These are phyloP conservation scores for Nematostella vectensis DNA, from an alignment of 92 coral and sea anemone genomes.

Conservation along the genomic window DNA sequence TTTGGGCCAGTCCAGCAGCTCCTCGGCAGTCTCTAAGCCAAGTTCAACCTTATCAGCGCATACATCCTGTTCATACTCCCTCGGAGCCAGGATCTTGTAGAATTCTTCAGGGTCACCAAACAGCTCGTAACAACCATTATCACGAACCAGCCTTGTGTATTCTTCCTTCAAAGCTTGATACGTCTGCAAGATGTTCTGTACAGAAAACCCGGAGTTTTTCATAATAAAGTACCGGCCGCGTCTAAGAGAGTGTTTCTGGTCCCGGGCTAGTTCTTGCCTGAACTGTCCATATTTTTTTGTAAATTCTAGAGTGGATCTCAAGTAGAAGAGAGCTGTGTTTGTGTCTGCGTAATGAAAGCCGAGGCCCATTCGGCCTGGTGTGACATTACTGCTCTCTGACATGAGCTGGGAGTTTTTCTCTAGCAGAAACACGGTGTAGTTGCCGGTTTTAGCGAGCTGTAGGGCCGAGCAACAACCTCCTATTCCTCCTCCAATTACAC, in stretches of 20 bases:
- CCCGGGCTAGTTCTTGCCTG: constrained; percentile 29
- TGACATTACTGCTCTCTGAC: constrained; percentile 36
- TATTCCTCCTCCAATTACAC: constrained; percentile 50
- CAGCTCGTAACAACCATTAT: constrained; percentile 35
- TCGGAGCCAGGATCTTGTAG: constrained; percentile 34
- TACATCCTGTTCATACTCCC: constrained; percentile 32
- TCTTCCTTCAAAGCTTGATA: constrained; percentile 42
- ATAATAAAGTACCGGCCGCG: constrained; percentile 52
- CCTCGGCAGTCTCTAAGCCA: constrained; percentile 65
- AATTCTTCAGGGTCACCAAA: constrained; percentile 50
- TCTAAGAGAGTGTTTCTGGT: constrained; percentile 36
- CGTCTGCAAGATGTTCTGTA: constrained; percentile 18
- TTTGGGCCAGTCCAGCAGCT: constrained; percentile 36
- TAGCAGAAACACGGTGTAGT: constrained; percentile 22
- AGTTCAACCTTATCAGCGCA: constrained; percentile 16
- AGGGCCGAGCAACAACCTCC: constrained; percentile 61
- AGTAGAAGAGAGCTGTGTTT: constrained; percentile 31
- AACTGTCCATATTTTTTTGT: constrained; percentile 29
- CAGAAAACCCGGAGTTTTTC: constrained; percentile 24
- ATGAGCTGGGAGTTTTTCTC: constrained; percentile 44
- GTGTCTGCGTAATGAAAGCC: constrained; percentile 64
- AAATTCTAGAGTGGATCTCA: constrained; percentile 42
- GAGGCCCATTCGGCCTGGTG: constrained; percentile 49
- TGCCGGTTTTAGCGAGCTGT: constrained; percentile 34
- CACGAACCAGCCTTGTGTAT: constrained; percentile 34